Evolutionary conservation across 2,888 invertebrate genomes (phyloP).

Genomic region (Gandaritis pyraliata): DNA sequence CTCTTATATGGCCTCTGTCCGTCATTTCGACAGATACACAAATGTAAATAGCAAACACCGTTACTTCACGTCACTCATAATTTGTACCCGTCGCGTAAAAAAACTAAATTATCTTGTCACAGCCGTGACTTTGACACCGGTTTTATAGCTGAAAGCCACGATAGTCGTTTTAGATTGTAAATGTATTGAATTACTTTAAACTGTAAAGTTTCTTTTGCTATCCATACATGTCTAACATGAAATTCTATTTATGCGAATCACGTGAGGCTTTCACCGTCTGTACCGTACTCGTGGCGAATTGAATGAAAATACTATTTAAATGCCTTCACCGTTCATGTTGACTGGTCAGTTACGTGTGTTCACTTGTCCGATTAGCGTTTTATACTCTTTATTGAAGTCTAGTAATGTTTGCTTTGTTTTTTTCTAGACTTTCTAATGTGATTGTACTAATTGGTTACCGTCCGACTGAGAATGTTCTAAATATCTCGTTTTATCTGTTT

Average conservation of each 20-base stretch:
- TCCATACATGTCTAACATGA: slow-evolving; percentile 56
- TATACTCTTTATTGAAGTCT: slow-evolving; percentile 15
- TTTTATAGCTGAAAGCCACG: neutral
- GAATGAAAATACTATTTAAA: slow-evolving; percentile 60
- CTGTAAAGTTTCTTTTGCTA: slow-evolving; percentile 38
- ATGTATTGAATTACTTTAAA: neutral
- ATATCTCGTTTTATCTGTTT: no score
- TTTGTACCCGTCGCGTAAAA: neutral
- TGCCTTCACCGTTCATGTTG: slow-evolving; percentile 35
- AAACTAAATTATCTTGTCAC: neutral
- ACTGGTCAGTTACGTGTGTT: slow-evolving; percentile 35
- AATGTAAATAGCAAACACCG: neutral
- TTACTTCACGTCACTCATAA: neutral
- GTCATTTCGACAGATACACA: no score
- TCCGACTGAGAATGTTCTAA: no score
- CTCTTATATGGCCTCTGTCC: no score
- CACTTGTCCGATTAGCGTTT: slow-evolving; percentile 37
- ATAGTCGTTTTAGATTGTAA: neutral
- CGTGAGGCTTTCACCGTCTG: slow-evolving; percentile 65
- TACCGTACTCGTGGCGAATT: slow-evolving; percentile 55
- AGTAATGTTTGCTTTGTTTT: neutral
- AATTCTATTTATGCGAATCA: slow-evolving; percentile 72
- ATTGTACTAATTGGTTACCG: no score
- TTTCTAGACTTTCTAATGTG: no score
- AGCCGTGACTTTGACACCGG: neutral